Evolutionary conservation across 2,797 vertebrate species (phyloP), one percentile per base, ranked within the genome.

Genomic region (Loris lydekkerianus): DNA sequence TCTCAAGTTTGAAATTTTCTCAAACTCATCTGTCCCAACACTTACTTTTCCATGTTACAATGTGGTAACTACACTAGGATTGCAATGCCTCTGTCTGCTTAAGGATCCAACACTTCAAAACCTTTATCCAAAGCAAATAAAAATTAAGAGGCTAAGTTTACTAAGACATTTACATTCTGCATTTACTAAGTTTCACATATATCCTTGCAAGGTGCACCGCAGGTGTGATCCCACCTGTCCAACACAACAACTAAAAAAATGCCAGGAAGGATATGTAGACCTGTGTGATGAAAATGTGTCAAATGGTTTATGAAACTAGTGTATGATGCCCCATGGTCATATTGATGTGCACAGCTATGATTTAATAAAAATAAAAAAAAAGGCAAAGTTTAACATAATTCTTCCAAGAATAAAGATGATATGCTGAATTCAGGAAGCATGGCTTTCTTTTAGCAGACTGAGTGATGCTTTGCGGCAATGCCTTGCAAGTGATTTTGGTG

Each of bases 111-210:
- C 15, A 86, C 4, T 92, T 85, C n/a, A 91, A 91, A 94, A 88
- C 80, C 18, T 40, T 88, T 80, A 81, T 13, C 20, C 21, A 56
- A 92, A 78, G 34, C 18, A 84, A 87, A 65, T 80, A 56, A 85
- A 88, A 93, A 82, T 72, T 53, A 94, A 73, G 21, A 85, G 82
- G 69, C 37, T 63, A 83, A 92, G 34, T 75, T 87, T 87, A 81
- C 34, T 34, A 34, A 34, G 34, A 34, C 34, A 34, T 34, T 34
- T 34, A 34, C 34, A 34, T 34, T 34, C 34, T 34, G 34, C 34
- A 34, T 34, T 34, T 34, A 34, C 34, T 34, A 34, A 34, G 34
- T 34, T 34, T 34, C 34, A 34, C 34, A 34, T 34, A 34, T 34
- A 34, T 34, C 34, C 34, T 34, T 34, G 34, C 34, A 34, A 34